Evolutionary conservation across 2,888 invertebrate genomes (phyloP).

Genomic region (Lomographa bimaculata): DNA sequence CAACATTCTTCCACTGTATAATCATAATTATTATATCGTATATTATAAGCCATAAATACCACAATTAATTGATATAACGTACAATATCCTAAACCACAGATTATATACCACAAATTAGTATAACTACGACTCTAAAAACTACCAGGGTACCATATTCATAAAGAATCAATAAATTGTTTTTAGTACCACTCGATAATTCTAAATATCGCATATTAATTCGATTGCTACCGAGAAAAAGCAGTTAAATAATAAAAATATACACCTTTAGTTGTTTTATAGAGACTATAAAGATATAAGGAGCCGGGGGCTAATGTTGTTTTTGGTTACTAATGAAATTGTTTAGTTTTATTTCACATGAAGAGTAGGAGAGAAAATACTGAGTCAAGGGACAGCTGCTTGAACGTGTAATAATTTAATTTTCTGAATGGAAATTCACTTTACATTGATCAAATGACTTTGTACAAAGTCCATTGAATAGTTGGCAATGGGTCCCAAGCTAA

Average conservation of each 20-base stretch:
- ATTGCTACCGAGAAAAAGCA: slow-evolving; percentile 48
- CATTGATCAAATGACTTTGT: too few species aligned
- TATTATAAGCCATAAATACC: slow-evolving; percentile 16
- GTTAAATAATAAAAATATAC: slow-evolving; percentile 42
- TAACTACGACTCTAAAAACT: slow-evolving; percentile 10
- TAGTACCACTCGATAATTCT: slow-evolving; percentile 41
- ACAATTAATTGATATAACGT: slow-evolving; percentile 13
- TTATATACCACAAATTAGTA: slow-evolving; percentile 15
- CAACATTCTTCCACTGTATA: slow-evolving; percentile 5
- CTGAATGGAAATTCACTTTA: too few species aligned
- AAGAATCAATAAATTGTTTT: slow-evolving; percentile 26
- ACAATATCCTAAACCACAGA: slow-evolving; percentile 6
- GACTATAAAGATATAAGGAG: slow-evolving; percentile 48
- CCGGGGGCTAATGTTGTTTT: slow-evolving; percentile 28
- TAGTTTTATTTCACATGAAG: too few species aligned
- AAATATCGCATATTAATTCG: slow-evolving; percentile 50
- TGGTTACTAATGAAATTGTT: slow-evolving; percentile 15
- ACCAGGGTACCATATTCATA: slow-evolving; percentile 4
- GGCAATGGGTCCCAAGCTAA: too few species aligned
- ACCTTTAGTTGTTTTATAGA: slow-evolving; percentile 40
- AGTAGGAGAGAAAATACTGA: too few species aligned
- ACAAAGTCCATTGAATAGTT: too few species aligned
- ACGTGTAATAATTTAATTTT: too few species aligned
- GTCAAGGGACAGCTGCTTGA: too few species aligned
- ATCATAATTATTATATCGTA: slow-evolving; percentile 6